Evolutionary conservation across 2,888 invertebrate genomes (phyloP).

Genomic region (Drosophila ustulata): DNA sequence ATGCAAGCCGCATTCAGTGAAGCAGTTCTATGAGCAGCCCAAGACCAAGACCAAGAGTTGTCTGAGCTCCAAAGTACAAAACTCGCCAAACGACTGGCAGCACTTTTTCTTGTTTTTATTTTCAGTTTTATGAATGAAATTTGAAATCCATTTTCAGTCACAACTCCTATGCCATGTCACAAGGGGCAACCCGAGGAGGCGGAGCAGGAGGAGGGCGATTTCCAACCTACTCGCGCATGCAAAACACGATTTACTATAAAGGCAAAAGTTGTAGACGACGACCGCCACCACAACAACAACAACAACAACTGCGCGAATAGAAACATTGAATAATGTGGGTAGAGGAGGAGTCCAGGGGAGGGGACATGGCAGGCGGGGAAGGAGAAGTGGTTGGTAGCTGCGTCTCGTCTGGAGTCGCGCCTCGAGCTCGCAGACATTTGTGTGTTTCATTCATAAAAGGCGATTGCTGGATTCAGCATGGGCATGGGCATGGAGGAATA

Average conservation of each 20-base stretch:
- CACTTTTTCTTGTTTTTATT: constrained; percentile 10
- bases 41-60: constrained; percentile 19
- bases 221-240: constrained; percentile 77
- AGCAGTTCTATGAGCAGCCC: constrained; percentile 24
- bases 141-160: constrained; percentile 61
- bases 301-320: constrained; percentile 39
- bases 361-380: neutral
- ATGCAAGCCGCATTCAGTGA: constrained; percentile 50
- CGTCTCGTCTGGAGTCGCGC: constrained; percentile 59
- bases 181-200: neutral
- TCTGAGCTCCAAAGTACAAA: constrained; percentile 48
- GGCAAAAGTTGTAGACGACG: constrained; percentile 70
- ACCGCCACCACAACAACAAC: constrained; percentile 22
- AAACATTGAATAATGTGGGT: constrained; percentile 57
- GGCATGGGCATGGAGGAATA: neutral
- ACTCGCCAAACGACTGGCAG: constrained; percentile 69
- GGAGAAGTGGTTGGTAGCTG: constrained; percentile 1
- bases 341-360: constrained; percentile 1
- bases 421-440: constrained; percentile 53
- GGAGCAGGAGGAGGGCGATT: constrained; percentile 12
- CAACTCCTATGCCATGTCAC: constrained; percentile 26
- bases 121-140: constrained; percentile 69
- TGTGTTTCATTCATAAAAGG: constrained; percentile 72
- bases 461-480: constrained; percentile 28
- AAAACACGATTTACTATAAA: constrained; percentile 81